A percentile compares a stretch with the other conserved stretches of the same genome.
These are phyloP conservation scores for Erethizon dorsatum DNA, from an alignment of 2,797 vertebrate genomes.

Conservation along the genomic window DNA sequence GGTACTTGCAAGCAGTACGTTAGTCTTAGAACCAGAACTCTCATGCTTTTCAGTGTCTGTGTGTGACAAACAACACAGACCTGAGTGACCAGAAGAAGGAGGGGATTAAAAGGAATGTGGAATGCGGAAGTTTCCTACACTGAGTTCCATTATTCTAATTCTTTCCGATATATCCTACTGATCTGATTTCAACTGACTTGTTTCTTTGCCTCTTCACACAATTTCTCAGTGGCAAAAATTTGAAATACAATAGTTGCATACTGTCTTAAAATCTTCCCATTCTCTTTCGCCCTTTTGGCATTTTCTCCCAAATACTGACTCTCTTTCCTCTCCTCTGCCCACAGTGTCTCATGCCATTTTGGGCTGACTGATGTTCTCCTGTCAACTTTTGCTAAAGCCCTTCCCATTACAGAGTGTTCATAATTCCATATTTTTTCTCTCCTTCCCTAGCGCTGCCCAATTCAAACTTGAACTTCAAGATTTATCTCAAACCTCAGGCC, in stretches of 20 bases:
- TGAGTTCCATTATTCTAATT: constrained; percentile 16
- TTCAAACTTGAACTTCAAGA: constrained; percentile 22
- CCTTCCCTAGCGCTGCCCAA: neutral
- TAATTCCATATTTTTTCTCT: neutral
- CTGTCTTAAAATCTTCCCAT: neutral
- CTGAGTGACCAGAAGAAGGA: neutral
- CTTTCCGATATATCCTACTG: neutral
- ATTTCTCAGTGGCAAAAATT: constrained; percentile 26
- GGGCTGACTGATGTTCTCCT: neutral
- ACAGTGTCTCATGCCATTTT: neutral
- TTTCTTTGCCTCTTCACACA: constrained; percentile 45
- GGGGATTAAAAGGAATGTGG: neutral
- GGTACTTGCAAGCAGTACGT: neutral
- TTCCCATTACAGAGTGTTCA: neutral
- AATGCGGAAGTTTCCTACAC: neutral
- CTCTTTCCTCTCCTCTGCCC: neutral
- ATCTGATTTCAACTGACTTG: neutral
- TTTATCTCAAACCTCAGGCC: neutral
- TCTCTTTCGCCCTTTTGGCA: neutral
- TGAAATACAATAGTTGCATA: constrained; percentile 49
- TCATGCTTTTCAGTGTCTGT: neutral
- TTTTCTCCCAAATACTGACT: constrained; percentile 18
- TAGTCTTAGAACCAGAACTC: neutral
- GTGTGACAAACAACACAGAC: neutral
- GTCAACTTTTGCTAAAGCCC: neutral